A percentile compares a stretch with the other conserved stretches of the same genome.
These are phyloP conservation scores for Aporophyla lueneburgensis DNA, from an alignment of 2,888 invertebrate species.

Conservation along the genomic window DNA sequence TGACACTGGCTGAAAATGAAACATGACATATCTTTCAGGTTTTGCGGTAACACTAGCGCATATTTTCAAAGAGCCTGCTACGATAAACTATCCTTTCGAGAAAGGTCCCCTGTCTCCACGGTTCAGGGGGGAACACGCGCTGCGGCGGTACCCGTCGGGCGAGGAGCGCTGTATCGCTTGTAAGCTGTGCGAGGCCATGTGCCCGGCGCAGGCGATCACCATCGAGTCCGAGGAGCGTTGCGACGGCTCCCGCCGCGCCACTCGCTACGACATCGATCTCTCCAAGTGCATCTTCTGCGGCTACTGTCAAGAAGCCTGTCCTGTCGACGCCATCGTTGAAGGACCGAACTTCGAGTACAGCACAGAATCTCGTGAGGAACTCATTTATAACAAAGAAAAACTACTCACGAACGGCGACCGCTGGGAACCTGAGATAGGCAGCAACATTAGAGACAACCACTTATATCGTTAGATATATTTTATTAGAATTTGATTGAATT, in stretches of 20 bases:
- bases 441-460: conserved; percentile 93
- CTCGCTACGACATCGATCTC: conserved; percentile 99
- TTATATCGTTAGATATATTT: conserved; percentile 77
- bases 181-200: conserved; percentile 99
- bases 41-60: conserved; percentile 95
- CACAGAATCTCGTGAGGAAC: conserved; percentile 99
- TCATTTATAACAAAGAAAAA: conserved; percentile 99
- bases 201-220: conserved; percentile 99
- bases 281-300: conserved; percentile 99
- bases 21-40: conserved; percentile 85
- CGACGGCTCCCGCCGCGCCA: conserved; percentile 98
- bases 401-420: conserved; percentile 98
- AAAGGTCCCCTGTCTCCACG: conserved; percentile 99
- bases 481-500: background rate
- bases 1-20: background rate
- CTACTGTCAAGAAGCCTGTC: conserved; percentile 99
- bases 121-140: conserved; percentile 99
- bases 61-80: conserved; percentile 95
- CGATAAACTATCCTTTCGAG: conserved; percentile 99
- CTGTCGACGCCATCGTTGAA: conserved; percentile 99
- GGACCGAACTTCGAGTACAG: conserved; percentile 99
- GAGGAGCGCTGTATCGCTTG: conserved; percentile 99
- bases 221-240: conserved; percentile 99
- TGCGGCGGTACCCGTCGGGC: conserved; percentile 98
- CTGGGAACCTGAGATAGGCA: conserved; percentile 99